phyloP scores from a whole-genome alignment of 2,113 vertebrate species.

The Onychostruthus taczanowskii region DNA sequence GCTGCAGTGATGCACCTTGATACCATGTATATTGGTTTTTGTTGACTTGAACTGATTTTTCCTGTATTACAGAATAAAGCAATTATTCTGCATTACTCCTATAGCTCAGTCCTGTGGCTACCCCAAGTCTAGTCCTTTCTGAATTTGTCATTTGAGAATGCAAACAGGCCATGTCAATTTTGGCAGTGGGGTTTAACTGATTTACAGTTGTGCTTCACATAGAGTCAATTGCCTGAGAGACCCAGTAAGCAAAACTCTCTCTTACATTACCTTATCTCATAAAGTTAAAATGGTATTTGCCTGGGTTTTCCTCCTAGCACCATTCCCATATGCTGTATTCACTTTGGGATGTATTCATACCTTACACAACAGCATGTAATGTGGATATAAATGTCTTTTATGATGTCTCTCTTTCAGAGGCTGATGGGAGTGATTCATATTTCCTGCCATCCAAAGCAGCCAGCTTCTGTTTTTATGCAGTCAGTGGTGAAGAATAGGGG shows the following conservation, averaged over 20 bases:
- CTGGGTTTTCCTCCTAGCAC: not conserved
- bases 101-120: not conserved
- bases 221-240: not conserved
- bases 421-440: slow-evolving; percentile 51
- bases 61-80: not conserved
- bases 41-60: not conserved
- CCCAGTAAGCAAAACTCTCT: not conserved
- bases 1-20: not conserved
- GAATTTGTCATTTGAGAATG: not conserved
- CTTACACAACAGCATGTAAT: slow-evolving; percentile 9
- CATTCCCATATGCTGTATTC: not conserved
- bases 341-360: slow-evolving; percentile 6
- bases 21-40: not conserved
- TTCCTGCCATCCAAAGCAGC: slow-evolving; percentile 32
- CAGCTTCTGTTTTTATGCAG: slow-evolving; percentile 36
- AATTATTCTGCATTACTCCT: not conserved
- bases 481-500: slow-evolving; percentile 18
- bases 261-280: not conserved
- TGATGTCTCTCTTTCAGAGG: slow-evolving; percentile 9
- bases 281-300: not conserved
- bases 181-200: not conserved
- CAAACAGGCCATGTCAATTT: not conserved
- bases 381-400: slow-evolving; percentile 33
- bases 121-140: not conserved
- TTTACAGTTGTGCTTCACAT: not conserved